Percentiles rank a stretch among this genome's conserved stretches.
Evolutionary conservation across 1,140 invertebrate genomes (phyloP).

Genomic region (Lerema accius): DNA sequence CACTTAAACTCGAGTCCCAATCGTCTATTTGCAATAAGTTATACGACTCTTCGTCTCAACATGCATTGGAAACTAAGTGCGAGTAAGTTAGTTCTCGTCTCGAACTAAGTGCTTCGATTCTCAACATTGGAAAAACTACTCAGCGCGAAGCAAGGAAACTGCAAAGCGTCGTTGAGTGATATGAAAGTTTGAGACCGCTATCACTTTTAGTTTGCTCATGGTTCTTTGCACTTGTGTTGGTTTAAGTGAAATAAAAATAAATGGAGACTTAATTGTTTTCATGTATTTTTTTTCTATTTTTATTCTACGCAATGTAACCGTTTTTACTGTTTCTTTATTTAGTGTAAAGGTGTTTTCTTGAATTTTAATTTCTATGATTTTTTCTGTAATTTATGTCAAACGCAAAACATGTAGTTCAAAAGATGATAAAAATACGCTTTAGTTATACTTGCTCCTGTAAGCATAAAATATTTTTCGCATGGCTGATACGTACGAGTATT

Average conservation of each 20-base stretch:
- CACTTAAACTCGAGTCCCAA: not conserved
- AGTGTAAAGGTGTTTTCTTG: too few species aligned
- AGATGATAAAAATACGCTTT: too few species aligned
- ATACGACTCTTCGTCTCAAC: constrained; percentile 15
- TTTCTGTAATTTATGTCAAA: too few species aligned
- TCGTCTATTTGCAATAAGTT: constrained; percentile 2
- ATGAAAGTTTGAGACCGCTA: constrained; percentile 30
- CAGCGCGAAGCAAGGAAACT: constrained; percentile 26
- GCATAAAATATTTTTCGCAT: too few species aligned
- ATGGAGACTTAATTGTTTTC: too few species aligned
- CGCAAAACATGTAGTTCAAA: too few species aligned
- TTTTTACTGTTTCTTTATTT: too few species aligned
- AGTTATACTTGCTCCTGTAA: too few species aligned
- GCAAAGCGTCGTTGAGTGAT: constrained; percentile 28
- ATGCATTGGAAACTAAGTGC: constrained; percentile 27
- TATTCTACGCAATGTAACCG: too few species aligned
- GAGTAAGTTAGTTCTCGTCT: constrained; percentile 30
- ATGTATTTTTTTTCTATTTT: too few species aligned
- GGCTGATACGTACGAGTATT: too few species aligned
- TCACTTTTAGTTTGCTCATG: constrained; percentile 16
- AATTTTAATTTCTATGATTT: too few species aligned
- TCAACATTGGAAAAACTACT: constrained; percentile 34
- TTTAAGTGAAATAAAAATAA: not conserved
- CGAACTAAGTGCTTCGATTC: constrained; percentile 33
- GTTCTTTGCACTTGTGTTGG: not conserved